phyloP scores from a whole-genome alignment of 2,797 vertebrate species.

The Benthosema pterotum region DNA sequence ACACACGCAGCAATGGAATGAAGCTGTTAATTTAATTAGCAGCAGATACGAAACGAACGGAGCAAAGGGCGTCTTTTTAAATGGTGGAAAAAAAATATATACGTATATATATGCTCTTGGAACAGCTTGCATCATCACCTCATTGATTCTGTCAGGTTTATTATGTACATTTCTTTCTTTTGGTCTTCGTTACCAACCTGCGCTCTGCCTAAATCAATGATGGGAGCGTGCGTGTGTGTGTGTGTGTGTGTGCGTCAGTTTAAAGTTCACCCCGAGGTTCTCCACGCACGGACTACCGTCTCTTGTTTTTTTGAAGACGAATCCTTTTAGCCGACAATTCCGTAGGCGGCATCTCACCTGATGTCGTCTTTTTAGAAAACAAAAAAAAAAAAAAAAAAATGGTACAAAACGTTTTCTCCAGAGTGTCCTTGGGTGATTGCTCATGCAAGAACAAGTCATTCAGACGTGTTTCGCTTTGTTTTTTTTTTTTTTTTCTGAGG shows the following conservation, averaged over 20 bases:
- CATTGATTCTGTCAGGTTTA: background rate
- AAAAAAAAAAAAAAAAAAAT: conserved; percentile 18
- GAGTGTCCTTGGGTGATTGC: conserved; percentile 38
- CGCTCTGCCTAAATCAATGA: conserved; percentile 67
- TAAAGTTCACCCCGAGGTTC: conserved; percentile 74
- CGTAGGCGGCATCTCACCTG: background rate
- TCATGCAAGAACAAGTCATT: background rate
- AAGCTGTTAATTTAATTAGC: no score
- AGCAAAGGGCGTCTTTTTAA: no score
- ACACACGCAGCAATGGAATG: no score
- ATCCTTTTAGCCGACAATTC: conserved; percentile 7
- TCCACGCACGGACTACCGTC: conserved; percentile 33
- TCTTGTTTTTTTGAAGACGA: no score
- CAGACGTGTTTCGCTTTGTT: background rate
- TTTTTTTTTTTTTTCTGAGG: background rate
- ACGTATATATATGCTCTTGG: no score
- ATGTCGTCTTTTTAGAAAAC: conserved; percentile 20
- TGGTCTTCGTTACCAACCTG: conserved; percentile 27
- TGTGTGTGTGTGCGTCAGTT: no score
- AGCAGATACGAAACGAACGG: no score
- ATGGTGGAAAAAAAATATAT: no score
- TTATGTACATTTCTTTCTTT: conserved; percentile 11
- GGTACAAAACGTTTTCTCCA: conserved; percentile 4
- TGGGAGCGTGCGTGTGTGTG: conserved; percentile 70
- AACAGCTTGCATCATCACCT: conserved; percentile 27